phyloP scores from a whole-genome alignment of 64 coral and sea anemone species.

The Anthopleura sola region DNA sequence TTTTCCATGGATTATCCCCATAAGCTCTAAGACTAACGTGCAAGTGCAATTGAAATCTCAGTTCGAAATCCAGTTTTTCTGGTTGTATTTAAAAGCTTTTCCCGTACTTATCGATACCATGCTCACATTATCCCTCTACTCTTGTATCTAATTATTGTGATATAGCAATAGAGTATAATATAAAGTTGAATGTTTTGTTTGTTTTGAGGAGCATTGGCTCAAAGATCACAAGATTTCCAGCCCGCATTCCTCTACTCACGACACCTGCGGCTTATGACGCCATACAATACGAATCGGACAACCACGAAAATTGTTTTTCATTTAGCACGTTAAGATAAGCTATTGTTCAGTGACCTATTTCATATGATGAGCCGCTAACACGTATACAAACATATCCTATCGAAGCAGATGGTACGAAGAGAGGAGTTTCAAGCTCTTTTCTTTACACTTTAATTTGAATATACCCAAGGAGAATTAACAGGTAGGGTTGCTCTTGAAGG shows the following conservation, averaged over 20 bases:
- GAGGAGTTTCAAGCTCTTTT: no score
- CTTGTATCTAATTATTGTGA: not conserved
- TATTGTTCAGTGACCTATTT: not conserved
- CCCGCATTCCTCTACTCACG: not conserved
- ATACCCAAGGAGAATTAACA: not conserved
- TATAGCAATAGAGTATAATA: not conserved
- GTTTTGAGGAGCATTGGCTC: not conserved
- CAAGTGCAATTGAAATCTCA: no score
- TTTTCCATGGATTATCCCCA: not conserved
- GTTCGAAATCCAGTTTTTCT: no score
- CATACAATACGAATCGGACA: not conserved
- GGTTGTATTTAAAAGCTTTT: no score
- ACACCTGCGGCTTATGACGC: not conserved
- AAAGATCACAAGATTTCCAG: not conserved
- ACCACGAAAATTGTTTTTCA: slow-evolving; percentile 6
- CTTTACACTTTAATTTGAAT: no score
- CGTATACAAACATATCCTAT: not conserved
- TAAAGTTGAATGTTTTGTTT: not conserved
- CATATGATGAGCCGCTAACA: not conserved
- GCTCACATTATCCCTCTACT: no score
- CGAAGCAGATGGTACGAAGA: not conserved
- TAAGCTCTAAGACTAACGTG: not conserved
- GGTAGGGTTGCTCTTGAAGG: not conserved
- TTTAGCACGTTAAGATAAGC: not conserved
- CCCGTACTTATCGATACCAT: no score